phyloP scores from a whole-genome alignment of 2,113 vertebrate species.

The Chionodraco myersi region DNA sequence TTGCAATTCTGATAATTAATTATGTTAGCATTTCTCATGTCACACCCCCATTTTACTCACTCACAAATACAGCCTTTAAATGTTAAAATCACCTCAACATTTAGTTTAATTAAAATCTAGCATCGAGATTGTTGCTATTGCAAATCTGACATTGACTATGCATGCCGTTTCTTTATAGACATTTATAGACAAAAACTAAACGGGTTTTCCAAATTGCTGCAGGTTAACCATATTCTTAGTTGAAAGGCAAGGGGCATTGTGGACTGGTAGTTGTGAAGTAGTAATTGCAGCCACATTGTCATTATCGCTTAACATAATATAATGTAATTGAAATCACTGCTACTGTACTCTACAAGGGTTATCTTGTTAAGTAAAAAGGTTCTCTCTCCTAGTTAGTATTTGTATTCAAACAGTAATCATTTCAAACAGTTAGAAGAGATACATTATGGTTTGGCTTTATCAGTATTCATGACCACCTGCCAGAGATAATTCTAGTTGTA shows the following conservation, averaged over 20 bases:
- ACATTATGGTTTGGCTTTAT: conserved; percentile 9
- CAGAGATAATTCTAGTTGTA: conserved; percentile 38
- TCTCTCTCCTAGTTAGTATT: not conserved
- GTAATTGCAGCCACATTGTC: not conserved
- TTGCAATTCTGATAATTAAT: not conserved
- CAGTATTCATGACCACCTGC: conserved; percentile 42
- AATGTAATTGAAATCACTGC: not conserved
- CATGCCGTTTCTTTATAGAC: not conserved
- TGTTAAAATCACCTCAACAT: not conserved
- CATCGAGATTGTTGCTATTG: no score
- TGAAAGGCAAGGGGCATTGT: not conserved
- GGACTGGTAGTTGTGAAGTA: not conserved
- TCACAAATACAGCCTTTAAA: not conserved
- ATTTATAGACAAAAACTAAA: not conserved
- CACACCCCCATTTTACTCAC: not conserved
- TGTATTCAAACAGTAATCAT: not conserved
- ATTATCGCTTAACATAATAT: not conserved
- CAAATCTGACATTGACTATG: not conserved
- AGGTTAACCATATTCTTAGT: not conserved
- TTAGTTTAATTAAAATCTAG: not conserved
- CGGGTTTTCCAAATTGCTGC: not conserved
- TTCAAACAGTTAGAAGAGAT: conserved; percentile 18
- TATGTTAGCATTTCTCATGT: not conserved
- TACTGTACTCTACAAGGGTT: not conserved
- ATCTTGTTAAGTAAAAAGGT: no score